These are phyloP conservation scores for Xenopus borealis DNA, from an alignment of 2,113 vertebrate genomes.

Conservation along the genomic window DNA sequence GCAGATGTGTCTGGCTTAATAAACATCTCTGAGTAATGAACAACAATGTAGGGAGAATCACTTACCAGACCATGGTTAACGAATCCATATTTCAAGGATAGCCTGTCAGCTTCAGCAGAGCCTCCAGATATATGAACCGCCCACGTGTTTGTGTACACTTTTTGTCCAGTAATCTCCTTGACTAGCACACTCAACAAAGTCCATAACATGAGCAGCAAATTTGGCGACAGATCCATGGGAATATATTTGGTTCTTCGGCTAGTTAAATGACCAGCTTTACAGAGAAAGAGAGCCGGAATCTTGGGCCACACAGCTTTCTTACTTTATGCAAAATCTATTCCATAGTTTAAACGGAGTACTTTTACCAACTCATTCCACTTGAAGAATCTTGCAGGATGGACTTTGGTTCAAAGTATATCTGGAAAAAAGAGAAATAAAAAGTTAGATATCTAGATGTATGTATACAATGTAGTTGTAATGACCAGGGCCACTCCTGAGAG, in stretches of 20 bases:
- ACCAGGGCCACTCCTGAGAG: too few relatives aligned
- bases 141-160: constrained; percentile 90
- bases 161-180: constrained; percentile 61
- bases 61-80: constrained; percentile 84
- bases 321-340: constrained; percentile 10
- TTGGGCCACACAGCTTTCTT: constrained; percentile 1
- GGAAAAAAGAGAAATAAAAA: not conserved
- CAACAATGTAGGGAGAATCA: not conserved
- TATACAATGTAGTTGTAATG: too few relatives aligned
- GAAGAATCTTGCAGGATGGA: not conserved
- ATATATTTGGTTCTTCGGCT: not conserved
- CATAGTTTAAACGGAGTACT: not conserved
- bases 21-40: too few relatives aligned
- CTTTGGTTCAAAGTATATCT: not conserved
- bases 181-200: constrained; percentile 66
- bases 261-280: not conserved
- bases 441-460: not conserved
- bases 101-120: constrained; percentile 70
- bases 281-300: not conserved
- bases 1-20: too few relatives aligned
- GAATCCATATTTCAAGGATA: constrained; percentile 87
- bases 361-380: too few relatives aligned
- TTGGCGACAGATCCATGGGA: constrained; percentile 70
- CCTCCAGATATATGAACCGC: constrained; percentile 80
- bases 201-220: constrained; percentile 65